Percentiles rank a stretch among this genome's conserved stretches.
Evolutionary conservation across 2,113 vertebrate species (phyloP).

Genomic region (Motacilla alba): DNA sequence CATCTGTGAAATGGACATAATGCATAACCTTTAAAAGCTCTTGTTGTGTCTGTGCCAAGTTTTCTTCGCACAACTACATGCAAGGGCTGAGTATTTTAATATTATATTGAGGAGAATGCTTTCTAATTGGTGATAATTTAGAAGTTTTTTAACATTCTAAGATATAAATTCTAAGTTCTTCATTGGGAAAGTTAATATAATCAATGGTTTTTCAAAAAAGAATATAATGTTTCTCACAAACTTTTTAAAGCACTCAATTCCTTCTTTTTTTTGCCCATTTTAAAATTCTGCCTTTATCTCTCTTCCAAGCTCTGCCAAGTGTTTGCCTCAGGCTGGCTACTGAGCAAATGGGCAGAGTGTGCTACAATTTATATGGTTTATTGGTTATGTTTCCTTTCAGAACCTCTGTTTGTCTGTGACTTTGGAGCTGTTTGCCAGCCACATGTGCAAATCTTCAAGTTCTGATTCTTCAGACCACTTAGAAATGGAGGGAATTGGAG

Average conservation of each 20-base stretch:
- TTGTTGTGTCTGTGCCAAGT: background rate
- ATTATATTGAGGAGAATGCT: background rate
- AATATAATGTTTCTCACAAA: background rate
- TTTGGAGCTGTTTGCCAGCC: constrained; percentile 3
- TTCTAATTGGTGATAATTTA: background rate
- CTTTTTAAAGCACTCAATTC: background rate
- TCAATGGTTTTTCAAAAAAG: background rate
- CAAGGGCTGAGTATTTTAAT: background rate
- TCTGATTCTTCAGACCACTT: background rate
- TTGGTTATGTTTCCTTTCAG: background rate
- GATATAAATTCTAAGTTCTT: background rate
- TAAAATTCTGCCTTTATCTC: background rate
- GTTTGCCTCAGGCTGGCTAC: background rate
- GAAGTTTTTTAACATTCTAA: background rate
- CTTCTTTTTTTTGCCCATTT: background rate
- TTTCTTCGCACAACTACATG: background rate
- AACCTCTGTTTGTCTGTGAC: background rate
- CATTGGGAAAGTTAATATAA: background rate
- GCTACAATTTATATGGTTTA: background rate
- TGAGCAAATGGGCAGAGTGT: background rate
- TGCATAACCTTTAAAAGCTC: background rate
- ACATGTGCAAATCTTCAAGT: background rate
- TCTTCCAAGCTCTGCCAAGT: background rate
- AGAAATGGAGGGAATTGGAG: constrained; percentile 15
- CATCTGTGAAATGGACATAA: background rate